Conservation (phyloP, 2,113 vertebrate species). For the Lota lota region DNA sequence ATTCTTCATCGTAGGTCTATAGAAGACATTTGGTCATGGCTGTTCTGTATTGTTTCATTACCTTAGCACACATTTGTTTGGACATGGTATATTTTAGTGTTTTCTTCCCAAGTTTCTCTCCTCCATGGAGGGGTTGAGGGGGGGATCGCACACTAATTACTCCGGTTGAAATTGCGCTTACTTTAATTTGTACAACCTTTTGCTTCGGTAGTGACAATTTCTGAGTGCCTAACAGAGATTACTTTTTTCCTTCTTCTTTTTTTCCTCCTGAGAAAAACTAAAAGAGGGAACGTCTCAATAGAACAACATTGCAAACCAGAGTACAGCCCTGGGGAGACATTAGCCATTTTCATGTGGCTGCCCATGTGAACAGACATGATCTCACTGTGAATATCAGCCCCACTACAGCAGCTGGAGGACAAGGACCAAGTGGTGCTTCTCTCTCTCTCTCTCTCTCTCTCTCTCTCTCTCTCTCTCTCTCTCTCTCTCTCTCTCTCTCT, state of each 20-base stretch:
- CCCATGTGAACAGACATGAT: slow-evolving; percentile 47
- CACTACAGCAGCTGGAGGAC: slow-evolving; percentile 43
- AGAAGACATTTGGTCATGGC: too few relatives aligned
- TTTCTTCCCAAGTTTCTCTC: slow-evolving; percentile 37
- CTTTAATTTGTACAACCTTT: slow-evolving; percentile 32
- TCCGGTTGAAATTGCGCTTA: slow-evolving; percentile 20
- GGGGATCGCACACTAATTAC: slow-evolving; percentile 20
- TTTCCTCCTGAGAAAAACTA: slow-evolving; percentile 4
- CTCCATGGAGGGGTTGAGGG: slow-evolving; percentile 3
- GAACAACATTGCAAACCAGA: slow-evolving; percentile 45
- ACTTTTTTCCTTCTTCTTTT: too few relatives aligned
- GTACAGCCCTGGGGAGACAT: slow-evolving; percentile 46
- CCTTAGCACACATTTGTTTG: neutral
- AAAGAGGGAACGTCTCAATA: slow-evolving; percentile 24
- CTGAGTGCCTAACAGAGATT: slow-evolving; percentile 35
- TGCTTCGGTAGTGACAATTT: slow-evolving; percentile 31
- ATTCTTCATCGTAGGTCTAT: too few relatives aligned
- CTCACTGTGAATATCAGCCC: slow-evolving; percentile 3
- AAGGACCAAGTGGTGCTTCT: slow-evolving; percentile 22
- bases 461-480: too few relatives aligned
- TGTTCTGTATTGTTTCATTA: neutral
- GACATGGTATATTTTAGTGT: neutral
- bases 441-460: too few relatives aligned
- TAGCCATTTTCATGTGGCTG: slow-evolving; percentile 51
- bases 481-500: too few relatives aligned